phyloP scores from a whole-genome alignment of 1,140 invertebrate genomes.

The Conus betulinus region DNA sequence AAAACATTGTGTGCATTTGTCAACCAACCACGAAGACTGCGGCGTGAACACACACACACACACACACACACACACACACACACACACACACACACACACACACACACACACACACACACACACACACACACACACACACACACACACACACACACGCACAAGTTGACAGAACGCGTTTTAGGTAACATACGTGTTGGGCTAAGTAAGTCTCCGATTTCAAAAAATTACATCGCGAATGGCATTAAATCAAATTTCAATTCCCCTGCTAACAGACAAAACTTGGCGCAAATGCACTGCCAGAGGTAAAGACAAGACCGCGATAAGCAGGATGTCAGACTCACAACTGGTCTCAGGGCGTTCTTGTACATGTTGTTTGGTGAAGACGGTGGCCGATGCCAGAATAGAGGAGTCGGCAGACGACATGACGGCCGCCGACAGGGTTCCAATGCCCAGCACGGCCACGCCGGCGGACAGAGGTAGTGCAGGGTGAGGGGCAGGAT shows the following conservation, averaged over 20 bases:
- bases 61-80: constrained; percentile 58
- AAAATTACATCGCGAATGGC: too few species aligned
- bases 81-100: neutral
- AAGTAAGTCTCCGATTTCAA: too few species aligned
- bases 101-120: constrained; percentile 57
- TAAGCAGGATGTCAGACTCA: constrained; percentile 63
- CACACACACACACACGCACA: constrained; percentile 58
- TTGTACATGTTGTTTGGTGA: constrained; percentile 98
- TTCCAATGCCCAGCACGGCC: constrained; percentile 96
- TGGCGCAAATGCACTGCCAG: too few species aligned
- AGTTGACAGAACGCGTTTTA: too few species aligned
- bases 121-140: constrained; percentile 7
- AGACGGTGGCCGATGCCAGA: constrained; percentile 96
- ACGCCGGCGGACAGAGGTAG: constrained; percentile 94
- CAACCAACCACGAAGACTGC: too few species aligned
- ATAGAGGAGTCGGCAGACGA: constrained; percentile 98
- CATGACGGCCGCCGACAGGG: constrained; percentile 98
- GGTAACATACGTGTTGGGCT: too few species aligned
- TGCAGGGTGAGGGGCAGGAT: constrained; percentile 97
- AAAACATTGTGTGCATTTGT: too few species aligned
- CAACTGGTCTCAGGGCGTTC: constrained; percentile 93
- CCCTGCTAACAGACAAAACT: too few species aligned
- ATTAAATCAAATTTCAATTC: neutral
- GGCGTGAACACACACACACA: neutral
- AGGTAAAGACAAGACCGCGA: too few species aligned